A percentile compares a stretch with the other conserved stretches of the same genome.
These are phyloP conservation scores for Streptopelia turtur DNA, from an alignment of 2,797 vertebrate species.

Conservation along the genomic window DNA sequence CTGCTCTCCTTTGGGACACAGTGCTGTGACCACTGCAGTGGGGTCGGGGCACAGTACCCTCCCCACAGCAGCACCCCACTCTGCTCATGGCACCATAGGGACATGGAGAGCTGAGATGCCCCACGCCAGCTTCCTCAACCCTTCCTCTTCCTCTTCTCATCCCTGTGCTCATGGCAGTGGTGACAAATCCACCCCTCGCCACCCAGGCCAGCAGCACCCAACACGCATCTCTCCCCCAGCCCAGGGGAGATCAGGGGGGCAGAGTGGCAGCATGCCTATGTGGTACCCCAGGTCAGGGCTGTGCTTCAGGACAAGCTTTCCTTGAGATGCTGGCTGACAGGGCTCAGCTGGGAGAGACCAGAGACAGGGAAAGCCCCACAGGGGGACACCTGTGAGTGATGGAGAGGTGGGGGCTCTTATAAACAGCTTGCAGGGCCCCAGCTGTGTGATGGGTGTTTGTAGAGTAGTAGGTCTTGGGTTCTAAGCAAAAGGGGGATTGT, in stretches of 20 bases:
- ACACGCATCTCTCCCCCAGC: accelerated
- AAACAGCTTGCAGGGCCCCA: neutral
- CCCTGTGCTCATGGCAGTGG: neutral
- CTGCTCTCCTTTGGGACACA: neutral
- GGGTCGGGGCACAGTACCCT: accelerated
- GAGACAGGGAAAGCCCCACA: neutral
- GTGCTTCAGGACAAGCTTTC: neutral
- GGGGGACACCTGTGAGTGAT: neutral
- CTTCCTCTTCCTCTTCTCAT: neutral
- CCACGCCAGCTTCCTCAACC: neutral
- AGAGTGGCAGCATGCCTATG: neutral
- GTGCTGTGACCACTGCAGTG: accelerated
- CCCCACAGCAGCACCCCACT: accelerated
- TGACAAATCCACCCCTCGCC: neutral
- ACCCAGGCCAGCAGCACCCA: neutral
- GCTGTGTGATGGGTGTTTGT: no score
- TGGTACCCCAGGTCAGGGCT: neutral
- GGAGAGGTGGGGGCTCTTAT: neutral
- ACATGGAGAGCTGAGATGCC: neutral
- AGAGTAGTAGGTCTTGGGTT: neutral
- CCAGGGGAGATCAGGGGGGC: neutral
- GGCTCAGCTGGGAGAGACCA: neutral
- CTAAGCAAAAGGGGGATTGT: neutral
- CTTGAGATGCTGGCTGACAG: neutral
- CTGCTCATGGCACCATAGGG: neutral